phyloP scores from a whole-genome alignment of 1,140 invertebrate species.

The Mactra quadrangularis region DNA sequence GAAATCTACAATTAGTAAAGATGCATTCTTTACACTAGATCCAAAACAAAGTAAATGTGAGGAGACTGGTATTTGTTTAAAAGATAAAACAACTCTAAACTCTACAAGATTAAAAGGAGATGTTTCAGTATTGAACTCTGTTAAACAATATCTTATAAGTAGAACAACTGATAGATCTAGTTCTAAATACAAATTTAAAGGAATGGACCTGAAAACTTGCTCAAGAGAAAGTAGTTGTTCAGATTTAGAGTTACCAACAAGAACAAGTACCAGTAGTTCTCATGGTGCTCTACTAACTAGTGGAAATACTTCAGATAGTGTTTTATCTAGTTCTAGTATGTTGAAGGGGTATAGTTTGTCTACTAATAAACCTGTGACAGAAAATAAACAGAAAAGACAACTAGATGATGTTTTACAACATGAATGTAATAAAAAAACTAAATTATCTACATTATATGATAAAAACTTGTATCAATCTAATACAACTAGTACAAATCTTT shows the following conservation, averaged over 20 bases:
- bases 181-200: conserved; percentile 32
- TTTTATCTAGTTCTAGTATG: not conserved
- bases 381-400: no score
- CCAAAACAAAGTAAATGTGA: not conserved
- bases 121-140: conserved; percentile 1
- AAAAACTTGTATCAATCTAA: no score
- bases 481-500: no score
- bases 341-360: no score
- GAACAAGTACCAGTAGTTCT: not conserved
- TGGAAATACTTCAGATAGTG: not conserved
- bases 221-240: conserved; percentile 6
- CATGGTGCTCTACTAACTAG: not conserved
- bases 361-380: no score
- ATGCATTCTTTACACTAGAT: conserved; percentile 32
- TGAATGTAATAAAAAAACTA: no score
- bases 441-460: no score
- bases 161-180: conserved; percentile 10
- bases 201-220: conserved; percentile 38
- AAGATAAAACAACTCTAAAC: not conserved
- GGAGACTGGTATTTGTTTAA: not conserved
- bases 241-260: conserved; percentile 5
- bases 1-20: not conserved
- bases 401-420: no score
- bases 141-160: conserved; percentile 55
- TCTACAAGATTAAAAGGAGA: conserved; percentile 5